Conservation (phyloP, 1,140 invertebrate species). For the Monomorium pharaonis region DNA sequence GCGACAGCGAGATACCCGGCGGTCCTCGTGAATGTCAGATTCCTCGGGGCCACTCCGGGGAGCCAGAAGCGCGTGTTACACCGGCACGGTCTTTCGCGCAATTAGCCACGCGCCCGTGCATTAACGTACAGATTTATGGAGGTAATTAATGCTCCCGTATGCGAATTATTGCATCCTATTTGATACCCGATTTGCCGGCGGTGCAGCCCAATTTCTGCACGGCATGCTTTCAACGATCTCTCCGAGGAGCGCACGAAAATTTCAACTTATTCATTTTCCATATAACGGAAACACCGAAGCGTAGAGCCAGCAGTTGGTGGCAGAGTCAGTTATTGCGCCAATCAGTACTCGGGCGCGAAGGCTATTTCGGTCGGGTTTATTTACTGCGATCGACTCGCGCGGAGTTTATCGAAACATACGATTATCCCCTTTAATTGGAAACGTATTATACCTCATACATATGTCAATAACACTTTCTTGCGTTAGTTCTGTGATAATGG, state of each 20-base stretch:
- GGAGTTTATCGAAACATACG: conserved; percentile 19
- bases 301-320: not conserved
- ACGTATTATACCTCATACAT: not conserved
- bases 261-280: not conserved
- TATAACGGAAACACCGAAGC: not conserved
- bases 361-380: conserved; percentile 24
- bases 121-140: conserved; percentile 70
- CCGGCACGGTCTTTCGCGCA: conserved; percentile 66
- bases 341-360: not conserved
- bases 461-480: conserved; percentile 16
- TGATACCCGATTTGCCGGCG: conserved; percentile 51
- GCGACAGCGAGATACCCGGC: conserved; percentile 31
- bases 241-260: not conserved
- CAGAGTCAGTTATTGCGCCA: not conserved
- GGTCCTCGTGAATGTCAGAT: conserved; percentile 56
- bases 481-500: not conserved
- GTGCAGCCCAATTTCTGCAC: not conserved
- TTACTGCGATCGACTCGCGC: not conserved
- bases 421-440: conserved; percentile 40
- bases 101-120: conserved; percentile 68
- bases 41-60: conserved; percentile 50
- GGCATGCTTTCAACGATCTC: not conserved
- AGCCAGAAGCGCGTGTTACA: conserved; percentile 43
- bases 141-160: conserved; percentile 67
- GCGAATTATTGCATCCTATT: conserved; percentile 60